Evolutionary conservation across 2,888 invertebrate genomes (phyloP), one percentile per base, ranked within the genome.

Genomic region (Notodonta ziczac): DNA sequence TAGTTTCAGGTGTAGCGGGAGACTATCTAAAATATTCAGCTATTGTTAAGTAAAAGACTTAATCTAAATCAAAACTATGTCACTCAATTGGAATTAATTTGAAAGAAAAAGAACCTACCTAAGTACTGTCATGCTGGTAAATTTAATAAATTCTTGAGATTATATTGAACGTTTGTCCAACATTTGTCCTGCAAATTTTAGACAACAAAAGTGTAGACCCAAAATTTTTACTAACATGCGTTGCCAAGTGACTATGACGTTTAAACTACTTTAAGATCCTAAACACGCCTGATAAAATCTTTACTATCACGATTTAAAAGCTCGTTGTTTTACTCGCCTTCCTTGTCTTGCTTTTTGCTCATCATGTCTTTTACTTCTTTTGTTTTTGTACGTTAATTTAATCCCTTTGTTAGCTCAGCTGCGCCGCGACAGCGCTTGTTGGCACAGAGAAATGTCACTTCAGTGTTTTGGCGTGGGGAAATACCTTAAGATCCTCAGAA

Each of bases 361-460:
- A 66, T 72, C 66, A 74, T 66, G 66, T 73, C 76, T 80, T 81
- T 80, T 80, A 81, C 68, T 74, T 60, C 70, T 74, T 74, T 77
- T 75, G 70, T 74, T 77, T 76, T 70, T 77, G 59, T 83, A 79
- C 78, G 77, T 85, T 87, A 88, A 89, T 86, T 88, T 85, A 87
- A 88, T 87, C 84, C 82, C 80, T 81, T 85, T 87, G 86, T 86
- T 84, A 74, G 77, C 78, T 81, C 89, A 90, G 87, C 86, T 89
- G 89, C 80, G 82, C 70, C 81, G 79, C n/a, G n/a, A 80, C 80
- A 84, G 81, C 75, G 75, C 80, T 80, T 70, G 77, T 72, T 69
- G 74, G 69, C 76, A 83, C 78, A 80, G 81, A 80, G 78, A 77
- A 81, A 84, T 83, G 78, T 82, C 81, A 76, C 74, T 77, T 77